Percentiles rank a stretch among this genome's conserved stretches.
Conservation (phyloP, 2,888 invertebrate species). For the Thysanoteuthis rhombus region DNA sequence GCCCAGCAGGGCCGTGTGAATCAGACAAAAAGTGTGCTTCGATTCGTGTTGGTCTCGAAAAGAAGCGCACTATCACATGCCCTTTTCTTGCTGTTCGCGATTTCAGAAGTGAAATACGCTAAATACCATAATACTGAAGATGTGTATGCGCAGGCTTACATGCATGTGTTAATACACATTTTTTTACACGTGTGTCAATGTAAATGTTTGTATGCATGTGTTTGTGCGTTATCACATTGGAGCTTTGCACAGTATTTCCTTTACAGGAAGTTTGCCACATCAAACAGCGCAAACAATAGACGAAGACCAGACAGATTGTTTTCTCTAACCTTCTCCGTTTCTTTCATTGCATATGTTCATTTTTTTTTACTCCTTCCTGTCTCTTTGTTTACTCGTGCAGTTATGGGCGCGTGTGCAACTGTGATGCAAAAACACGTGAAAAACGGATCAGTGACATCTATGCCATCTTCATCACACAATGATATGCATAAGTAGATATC, state of each 20-base stretch:
- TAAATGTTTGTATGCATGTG: no score
- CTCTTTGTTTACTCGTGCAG: neutral
- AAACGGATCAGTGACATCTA: neutral
- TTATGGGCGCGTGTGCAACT: neutral
- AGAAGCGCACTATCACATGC: neutral
- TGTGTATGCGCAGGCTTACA: neutral
- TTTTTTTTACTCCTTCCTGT: neutral
- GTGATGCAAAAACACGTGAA: neutral
- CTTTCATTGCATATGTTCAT: neutral
- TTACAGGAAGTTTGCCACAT: neutral
- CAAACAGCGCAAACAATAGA: neutral
- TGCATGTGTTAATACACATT: neutral
- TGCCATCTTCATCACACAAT: no score
- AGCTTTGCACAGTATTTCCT: no score
- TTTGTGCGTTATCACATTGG: neutral
- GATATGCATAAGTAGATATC: neutral
- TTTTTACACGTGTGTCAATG: no score
- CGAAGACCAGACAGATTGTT: neutral
- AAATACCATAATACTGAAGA: neutral
- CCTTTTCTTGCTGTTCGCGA: neutral
- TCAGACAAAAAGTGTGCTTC: neutral
- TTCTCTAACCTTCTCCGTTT: neutral
- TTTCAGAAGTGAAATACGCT: neutral
- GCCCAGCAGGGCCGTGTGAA: neutral
- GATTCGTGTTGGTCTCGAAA: neutral